These are phyloP conservation scores for Orestias chungarensis DNA, from an alignment of 2,797 vertebrate genomes.

Conservation along the genomic window DNA sequence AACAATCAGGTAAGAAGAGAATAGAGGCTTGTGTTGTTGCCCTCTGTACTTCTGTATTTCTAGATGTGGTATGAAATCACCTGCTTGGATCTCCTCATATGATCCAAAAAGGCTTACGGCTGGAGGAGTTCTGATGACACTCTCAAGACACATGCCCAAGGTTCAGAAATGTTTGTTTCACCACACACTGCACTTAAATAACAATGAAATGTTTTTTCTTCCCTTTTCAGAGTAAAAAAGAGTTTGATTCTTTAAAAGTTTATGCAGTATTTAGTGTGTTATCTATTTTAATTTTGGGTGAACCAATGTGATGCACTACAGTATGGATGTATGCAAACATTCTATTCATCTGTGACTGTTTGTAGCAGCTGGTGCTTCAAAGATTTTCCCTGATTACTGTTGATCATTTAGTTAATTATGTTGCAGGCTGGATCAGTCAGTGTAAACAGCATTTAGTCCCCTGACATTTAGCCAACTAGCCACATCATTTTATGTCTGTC, in stretches of 20 bases:
- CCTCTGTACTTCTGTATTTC: constrained; percentile 39
- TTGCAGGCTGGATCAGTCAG: neutral
- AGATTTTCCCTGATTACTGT: neutral
- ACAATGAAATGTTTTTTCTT: constrained; percentile 14
- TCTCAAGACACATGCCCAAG: constrained; percentile 66
- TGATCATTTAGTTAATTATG: neutral
- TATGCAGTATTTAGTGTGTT: neutral
- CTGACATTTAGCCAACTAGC: neutral
- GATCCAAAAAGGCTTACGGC: constrained; percentile 72
- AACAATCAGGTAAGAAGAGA: constrained; percentile 66
- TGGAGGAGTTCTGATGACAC: constrained; percentile 67
- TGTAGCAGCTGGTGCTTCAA: neutral
- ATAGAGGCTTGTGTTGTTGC: constrained; percentile 55
- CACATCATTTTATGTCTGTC: neutral
- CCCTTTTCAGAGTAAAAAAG: neutral
- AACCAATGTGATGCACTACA: neutral
- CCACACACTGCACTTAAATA: constrained; percentile 8
- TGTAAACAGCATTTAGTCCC: neutral
- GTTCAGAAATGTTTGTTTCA: constrained; percentile 55
- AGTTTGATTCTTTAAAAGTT: neutral
- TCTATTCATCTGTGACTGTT: neutral
- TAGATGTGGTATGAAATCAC: constrained; percentile 66
- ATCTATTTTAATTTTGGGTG: neutral
- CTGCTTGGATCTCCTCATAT: constrained; percentile 78
- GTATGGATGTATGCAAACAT: neutral